phyloP scores from a whole-genome alignment of 2,888 invertebrate species.

The Ochlodes sylvanus region DNA sequence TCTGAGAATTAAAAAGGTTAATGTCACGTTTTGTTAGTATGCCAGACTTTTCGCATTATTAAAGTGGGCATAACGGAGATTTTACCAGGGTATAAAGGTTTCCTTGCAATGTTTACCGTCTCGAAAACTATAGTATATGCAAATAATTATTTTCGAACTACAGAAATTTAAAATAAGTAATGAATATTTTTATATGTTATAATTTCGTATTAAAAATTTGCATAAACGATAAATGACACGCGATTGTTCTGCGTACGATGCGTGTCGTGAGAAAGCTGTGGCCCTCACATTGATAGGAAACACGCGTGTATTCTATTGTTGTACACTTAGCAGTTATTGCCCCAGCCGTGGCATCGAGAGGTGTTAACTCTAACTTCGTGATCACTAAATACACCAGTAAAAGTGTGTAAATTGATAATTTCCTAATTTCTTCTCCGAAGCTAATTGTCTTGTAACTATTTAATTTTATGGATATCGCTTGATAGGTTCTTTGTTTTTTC shows the following conservation, averaged over 20 bases:
- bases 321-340: conserved; percentile 45
- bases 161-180: not conserved
- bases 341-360: conserved; percentile 57
- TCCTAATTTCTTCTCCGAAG: conserved; percentile 54
- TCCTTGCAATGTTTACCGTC: too few species aligned
- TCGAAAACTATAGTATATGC: too few species aligned
- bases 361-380: conserved; percentile 78
- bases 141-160: too few species aligned
- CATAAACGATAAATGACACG: not conserved
- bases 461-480: conserved; percentile 38
- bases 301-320: conserved; percentile 28
- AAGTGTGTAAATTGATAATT: conserved; percentile 70
- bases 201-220: not conserved
- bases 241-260: conserved; percentile 1
- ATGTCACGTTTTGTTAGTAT: too few species aligned
- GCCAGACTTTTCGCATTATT: too few species aligned
- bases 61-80: too few species aligned
- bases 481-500: conserved; percentile 19
- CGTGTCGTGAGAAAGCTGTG: conserved; percentile 25
- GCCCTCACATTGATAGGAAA: conserved; percentile 30
- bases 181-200: not conserved
- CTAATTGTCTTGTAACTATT: conserved; percentile 54
- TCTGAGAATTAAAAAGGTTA: too few species aligned
- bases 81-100: too few species aligned
- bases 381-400: conserved; percentile 68